Conservation (phyloP, 2,797 vertebrate species). For the Apodemus agrarius region DNA sequence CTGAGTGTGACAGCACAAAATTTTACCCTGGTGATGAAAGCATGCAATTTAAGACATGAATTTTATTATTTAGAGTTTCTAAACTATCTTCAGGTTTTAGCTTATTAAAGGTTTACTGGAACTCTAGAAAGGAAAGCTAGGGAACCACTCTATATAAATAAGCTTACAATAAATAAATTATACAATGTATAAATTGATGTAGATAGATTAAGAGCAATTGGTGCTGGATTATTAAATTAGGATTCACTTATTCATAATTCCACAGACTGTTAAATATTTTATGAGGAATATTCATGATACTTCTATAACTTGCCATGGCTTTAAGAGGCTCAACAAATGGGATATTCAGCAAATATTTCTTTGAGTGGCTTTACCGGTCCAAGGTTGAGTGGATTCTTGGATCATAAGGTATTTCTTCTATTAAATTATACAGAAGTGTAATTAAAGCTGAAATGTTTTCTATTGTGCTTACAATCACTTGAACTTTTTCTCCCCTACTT, state of each 20-base stretch:
- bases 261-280: background rate
- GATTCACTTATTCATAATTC: background rate
- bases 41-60: background rate
- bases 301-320: background rate
- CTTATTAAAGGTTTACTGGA: background rate
- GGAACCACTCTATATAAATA: background rate
- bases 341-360: background rate
- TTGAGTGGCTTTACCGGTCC: background rate
- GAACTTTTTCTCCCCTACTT: background rate
- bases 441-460: background rate
- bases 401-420: background rate
- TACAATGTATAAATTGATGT: background rate
- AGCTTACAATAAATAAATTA: conserved; percentile 11
- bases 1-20: background rate
- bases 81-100: background rate
- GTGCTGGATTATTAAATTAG: background rate
- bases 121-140: background rate
- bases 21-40: background rate
- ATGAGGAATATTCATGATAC: background rate
- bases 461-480: background rate
- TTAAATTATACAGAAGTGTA: background rate
- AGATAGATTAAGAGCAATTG: background rate
- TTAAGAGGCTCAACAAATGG: background rate
- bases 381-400: background rate
- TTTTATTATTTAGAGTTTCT: background rate